These are phyloP conservation scores for Pipa parva DNA, from an alignment of 2,113 vertebrate species.

Conservation along the genomic window DNA sequence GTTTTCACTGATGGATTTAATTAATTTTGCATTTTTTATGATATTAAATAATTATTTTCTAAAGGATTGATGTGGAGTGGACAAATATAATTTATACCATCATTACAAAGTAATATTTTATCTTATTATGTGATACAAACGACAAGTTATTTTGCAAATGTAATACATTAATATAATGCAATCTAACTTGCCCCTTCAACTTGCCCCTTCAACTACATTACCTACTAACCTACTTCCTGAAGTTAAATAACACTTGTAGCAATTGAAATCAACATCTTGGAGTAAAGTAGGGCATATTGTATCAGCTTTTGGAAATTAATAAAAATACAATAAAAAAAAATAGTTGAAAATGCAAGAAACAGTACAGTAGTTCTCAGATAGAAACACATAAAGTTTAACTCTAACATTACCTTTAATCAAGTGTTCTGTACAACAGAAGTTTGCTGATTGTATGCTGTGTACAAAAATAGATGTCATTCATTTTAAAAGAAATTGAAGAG, in stretches of 20 bases:
- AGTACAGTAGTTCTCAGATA: no score
- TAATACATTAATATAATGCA: conserved; percentile 8
- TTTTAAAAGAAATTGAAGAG: no score
- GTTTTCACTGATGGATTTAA: not conserved
- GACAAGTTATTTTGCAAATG: not conserved
- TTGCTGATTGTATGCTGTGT: no score
- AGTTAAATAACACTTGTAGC: not conserved
- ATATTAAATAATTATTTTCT: not conserved
- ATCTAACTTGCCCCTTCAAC: not conserved
- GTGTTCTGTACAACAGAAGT: no score
- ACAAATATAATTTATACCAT: not conserved
- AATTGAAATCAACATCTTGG: not conserved
- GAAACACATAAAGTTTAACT: no score
- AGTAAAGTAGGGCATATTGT: not conserved
- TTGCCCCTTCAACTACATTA: not conserved
- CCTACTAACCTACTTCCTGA: conserved; percentile 1
- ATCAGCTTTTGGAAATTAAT: not conserved
- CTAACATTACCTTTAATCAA: no score
- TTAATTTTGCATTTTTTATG: not conserved
- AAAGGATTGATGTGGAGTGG: not conserved
- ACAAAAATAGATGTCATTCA: no score
- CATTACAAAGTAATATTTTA: not conserved
- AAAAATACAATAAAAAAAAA: not conserved
- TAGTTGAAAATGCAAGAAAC: no score
- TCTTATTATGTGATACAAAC: not conserved